Percentiles rank a stretch among this genome's conserved stretches.
Conservation (phyloP, 2,797 vertebrate genomes). For the Hypotaenidia philippensis region DNA sequence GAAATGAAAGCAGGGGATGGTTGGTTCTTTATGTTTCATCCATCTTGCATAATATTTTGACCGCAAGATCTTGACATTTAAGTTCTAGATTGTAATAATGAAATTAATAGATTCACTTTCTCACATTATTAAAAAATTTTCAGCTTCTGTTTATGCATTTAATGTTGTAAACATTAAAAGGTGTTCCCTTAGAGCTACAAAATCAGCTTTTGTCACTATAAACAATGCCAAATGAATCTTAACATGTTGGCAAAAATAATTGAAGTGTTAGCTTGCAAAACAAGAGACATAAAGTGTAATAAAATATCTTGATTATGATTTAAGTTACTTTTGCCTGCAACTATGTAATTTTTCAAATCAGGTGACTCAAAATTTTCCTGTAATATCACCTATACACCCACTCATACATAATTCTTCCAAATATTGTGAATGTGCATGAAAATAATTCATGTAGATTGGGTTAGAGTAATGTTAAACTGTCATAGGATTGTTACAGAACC, state of each 20-base stretch:
- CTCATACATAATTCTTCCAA: neutral
- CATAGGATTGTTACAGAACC: neutral
- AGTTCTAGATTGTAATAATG: neutral
- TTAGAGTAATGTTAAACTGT: neutral
- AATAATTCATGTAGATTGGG: neutral
- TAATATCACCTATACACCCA: neutral
- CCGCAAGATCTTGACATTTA: neutral
- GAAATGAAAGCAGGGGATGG: neutral
- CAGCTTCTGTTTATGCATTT: neutral
- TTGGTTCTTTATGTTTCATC: neutral
- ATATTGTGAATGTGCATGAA: neutral
- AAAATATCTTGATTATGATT: neutral
- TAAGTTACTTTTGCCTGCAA: neutral
- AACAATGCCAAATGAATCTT: neutral
- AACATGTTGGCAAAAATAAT: neutral
- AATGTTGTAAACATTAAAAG: neutral
- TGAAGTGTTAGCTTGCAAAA: neutral
- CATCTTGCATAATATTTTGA: neutral
- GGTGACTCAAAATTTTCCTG: neutral
- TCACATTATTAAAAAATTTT: neutral
- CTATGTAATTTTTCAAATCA: neutral
- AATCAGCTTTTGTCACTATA: neutral
- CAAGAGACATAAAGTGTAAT: neutral
- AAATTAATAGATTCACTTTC: neutral
- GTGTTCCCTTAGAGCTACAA: neutral